Evolutionary conservation across 2,113 vertebrate genomes (phyloP).

Genomic region (Cinclus mexicanus): DNA sequence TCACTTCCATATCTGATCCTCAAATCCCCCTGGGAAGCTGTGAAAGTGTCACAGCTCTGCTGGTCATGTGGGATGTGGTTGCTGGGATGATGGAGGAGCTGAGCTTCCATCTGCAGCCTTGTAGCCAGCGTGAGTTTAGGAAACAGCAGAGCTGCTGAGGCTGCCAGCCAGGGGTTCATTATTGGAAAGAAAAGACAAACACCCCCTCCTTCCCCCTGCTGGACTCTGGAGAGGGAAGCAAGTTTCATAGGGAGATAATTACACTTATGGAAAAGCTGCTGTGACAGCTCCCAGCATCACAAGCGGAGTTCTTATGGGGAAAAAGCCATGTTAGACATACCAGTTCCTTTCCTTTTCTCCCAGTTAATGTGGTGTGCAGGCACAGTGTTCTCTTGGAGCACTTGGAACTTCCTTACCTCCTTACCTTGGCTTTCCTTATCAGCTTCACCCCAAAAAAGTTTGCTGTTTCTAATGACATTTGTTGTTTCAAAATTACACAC

Average conservation of each 20-base stretch:
- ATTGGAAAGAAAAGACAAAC: not conserved
- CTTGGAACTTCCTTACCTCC: not conserved
- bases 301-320: not conserved
- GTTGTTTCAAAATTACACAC: not conserved
- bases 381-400: not conserved
- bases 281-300: not conserved
- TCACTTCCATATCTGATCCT: not conserved
- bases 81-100: not conserved
- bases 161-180: not conserved
- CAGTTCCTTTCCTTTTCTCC: not conserved
- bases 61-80: not conserved
- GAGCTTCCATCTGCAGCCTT: not conserved
- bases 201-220: rapidly evolving
- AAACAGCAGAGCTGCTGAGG: not conserved
- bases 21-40: not conserved
- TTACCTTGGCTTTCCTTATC: not conserved
- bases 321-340: not conserved
- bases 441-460: not conserved
- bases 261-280: not conserved
- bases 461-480: not conserved
- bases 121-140: not conserved
- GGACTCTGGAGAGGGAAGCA: not conserved
- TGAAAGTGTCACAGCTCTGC: not conserved
- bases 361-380: too few species aligned
- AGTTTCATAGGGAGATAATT: not conserved